phyloP scores from a whole-genome alignment of 2,888 invertebrate genomes.

The Megaustenia siamemsis region DNA sequence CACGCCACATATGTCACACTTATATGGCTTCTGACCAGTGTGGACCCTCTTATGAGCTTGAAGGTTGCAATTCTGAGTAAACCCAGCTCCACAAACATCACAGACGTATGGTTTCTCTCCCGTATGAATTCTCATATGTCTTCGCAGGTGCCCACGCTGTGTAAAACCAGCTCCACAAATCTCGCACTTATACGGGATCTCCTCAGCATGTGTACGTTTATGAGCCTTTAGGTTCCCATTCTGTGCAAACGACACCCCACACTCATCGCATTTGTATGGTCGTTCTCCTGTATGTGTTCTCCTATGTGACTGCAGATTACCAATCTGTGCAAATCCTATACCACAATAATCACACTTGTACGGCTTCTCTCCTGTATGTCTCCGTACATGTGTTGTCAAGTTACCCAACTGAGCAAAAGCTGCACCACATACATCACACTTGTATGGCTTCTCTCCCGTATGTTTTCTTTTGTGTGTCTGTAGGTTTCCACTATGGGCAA shows the following conservation, averaged over 20 bases:
- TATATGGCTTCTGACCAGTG: slow-evolving; percentile 13
- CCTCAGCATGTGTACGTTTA: slow-evolving; percentile 49
- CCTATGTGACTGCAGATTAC: slow-evolving; percentile 48
- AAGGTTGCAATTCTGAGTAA: slow-evolving; percentile 3
- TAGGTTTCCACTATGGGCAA: slow-evolving; percentile 24
- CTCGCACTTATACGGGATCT: slow-evolving; percentile 49
- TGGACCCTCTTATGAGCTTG: slow-evolving; percentile 31
- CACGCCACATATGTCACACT: slow-evolving; percentile 41
- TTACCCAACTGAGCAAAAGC: slow-evolving; percentile 15
- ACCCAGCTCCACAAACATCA: slow-evolving; percentile 23
- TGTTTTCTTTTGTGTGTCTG: slow-evolving; percentile 15
- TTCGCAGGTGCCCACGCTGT: slow-evolving; percentile 4
- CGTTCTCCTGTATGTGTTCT: slow-evolving; percentile 49
- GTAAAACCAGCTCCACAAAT: slow-evolving; percentile 26
- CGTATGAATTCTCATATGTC: slow-evolving; percentile 31
- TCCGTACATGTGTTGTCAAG: background rate
- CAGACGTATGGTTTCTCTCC: slow-evolving; percentile 21
- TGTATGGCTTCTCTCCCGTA: slow-evolving; percentile 38
- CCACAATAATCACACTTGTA: slow-evolving; percentile 52
- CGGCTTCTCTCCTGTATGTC: slow-evolving; percentile 22
- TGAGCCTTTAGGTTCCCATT: slow-evolving; percentile 49
- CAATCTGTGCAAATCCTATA: slow-evolving; percentile 46
- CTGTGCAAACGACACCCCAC: slow-evolving; percentile 50
- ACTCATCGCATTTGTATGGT: slow-evolving; percentile 52
- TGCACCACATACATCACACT: slow-evolving; percentile 39